phyloP scores from a whole-genome alignment of 2,797 vertebrate species.

The Lagocephalus sceleratus region DNA sequence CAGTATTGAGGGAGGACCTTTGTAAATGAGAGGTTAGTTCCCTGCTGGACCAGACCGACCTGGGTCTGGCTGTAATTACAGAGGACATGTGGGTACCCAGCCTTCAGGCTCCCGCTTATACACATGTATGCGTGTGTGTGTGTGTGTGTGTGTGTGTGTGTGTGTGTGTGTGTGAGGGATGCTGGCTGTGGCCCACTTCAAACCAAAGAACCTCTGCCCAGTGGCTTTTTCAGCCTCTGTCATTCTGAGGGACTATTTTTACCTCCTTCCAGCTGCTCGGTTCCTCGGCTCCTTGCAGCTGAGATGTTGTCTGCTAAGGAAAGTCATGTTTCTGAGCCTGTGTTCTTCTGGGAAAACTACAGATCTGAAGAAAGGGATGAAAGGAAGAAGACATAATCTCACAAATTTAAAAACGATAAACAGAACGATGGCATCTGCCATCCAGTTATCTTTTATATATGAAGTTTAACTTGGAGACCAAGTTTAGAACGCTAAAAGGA shows the following conservation, averaged over 20 bases:
- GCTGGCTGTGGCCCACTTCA: conserved; percentile 69
- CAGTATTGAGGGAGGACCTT: conserved; percentile 66
- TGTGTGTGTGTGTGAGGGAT: conserved; percentile 25
- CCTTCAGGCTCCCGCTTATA: conserved; percentile 48
- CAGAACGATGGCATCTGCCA: too few species aligned
- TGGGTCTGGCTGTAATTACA: conserved; percentile 72
- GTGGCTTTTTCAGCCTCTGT: conserved; percentile 79
- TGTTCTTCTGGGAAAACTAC: not conserved
- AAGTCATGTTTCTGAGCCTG: conserved; percentile 3
- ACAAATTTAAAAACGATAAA: too few species aligned
- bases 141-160: conserved; percentile 14
- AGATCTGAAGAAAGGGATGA: too few species aligned
- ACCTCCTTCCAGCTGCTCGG: conserved; percentile 35
- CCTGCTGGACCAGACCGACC: conserved; percentile 53
- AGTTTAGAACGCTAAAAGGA: too few species aligned
- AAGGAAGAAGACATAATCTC: too few species aligned
- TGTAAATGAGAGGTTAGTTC: conserved; percentile 66
- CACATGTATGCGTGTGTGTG: conserved; percentile 18
- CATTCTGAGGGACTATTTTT: conserved; percentile 75
- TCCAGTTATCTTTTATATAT: too few species aligned
- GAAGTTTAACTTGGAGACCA: too few species aligned
- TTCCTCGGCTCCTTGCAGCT: conserved; percentile 25
- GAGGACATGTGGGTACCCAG: conserved; percentile 62
- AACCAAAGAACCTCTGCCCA: conserved; percentile 55
- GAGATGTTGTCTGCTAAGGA: conserved; percentile 4